Percentiles rank a stretch among this genome's conserved stretches.
Conservation (phyloP, 2,113 vertebrate species). For the Tautogolabrus adspersus region DNA sequence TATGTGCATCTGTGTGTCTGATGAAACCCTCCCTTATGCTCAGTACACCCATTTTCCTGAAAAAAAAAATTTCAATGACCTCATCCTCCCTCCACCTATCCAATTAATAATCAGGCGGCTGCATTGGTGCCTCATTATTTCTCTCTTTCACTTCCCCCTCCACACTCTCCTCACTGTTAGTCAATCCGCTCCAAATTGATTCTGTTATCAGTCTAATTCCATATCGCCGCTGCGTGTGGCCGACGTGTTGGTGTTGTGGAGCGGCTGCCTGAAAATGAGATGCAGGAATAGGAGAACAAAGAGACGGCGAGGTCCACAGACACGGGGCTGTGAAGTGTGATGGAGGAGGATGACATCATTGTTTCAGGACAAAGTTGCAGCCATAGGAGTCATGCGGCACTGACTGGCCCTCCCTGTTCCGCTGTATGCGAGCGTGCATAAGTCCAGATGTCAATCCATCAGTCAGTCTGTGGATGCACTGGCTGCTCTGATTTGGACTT, state of each 20-base stretch:
- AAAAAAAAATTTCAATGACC: conserved; percentile 65
- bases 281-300: conserved; percentile 65
- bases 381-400: conserved; percentile 53
- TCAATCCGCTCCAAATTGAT: conserved; percentile 69
- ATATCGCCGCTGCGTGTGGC: conserved; percentile 50
- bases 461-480: background rate
- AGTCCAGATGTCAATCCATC: conserved; percentile 6
- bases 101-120: conserved; percentile 58
- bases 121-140: conserved; percentile 41
- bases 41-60: conserved; percentile 61
- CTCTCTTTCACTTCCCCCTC: background rate
- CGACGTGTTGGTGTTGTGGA: conserved; percentile 29
- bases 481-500: background rate
- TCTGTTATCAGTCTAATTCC: conserved; percentile 67
- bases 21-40: conserved; percentile 69
- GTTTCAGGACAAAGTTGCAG: conserved; percentile 77
- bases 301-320: conserved; percentile 61
- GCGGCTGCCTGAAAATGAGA: conserved; percentile 59
- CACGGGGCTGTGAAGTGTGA: conserved; percentile 58
- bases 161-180: conserved; percentile 26
- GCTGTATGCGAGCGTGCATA: background rate
- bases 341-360: conserved; percentile 78
- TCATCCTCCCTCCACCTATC: conserved; percentile 71
- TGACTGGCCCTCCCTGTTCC: conserved; percentile 20
- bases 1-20: conserved; percentile 70